A percentile compares a stretch with the other conserved stretches of the same genome.
Conservation (phyloP, 2,113 vertebrate species). For the Camelus bactrianus region DNA sequence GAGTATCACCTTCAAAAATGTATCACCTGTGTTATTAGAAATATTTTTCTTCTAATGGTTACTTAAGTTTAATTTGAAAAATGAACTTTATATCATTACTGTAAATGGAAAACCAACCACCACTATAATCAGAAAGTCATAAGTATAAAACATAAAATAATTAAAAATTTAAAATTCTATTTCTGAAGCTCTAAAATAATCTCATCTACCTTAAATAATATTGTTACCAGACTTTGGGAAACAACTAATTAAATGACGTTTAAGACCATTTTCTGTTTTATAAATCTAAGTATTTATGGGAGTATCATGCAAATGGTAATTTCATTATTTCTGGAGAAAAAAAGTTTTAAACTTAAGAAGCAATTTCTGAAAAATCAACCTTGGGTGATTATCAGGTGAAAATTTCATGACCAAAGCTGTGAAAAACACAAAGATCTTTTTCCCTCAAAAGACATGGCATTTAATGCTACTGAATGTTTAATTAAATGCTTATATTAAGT, state of each 20-base stretch:
- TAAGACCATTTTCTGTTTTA: slow-evolving; percentile 19
- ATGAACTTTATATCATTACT: neutral
- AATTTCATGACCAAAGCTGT: slow-evolving; percentile 5
- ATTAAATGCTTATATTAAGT: slow-evolving; percentile 54
- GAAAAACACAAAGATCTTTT: neutral
- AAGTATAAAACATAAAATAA: slow-evolving; percentile 7
- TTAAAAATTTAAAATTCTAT: neutral
- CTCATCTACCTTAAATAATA: neutral
- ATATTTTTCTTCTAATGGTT: slow-evolving; percentile 22
- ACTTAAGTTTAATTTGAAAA: slow-evolving; percentile 32
- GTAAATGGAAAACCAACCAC: neutral
- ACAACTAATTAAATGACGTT: neutral
- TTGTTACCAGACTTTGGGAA: neutral
- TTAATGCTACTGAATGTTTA: slow-evolving; percentile 64
- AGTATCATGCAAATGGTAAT: neutral
- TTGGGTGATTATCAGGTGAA: slow-evolving; percentile 18
- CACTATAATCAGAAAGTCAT: slow-evolving; percentile 11
- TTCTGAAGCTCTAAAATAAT: neutral
- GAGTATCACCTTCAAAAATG: neutral
- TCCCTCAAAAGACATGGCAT: neutral
- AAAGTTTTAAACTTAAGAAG: neutral
- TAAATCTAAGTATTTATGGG: neutral
- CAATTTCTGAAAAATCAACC: neutral
- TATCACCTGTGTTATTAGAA: neutral
- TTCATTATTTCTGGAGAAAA: slow-evolving; percentile 25